phyloP scores from a whole-genome alignment of 2,797 vertebrate species.

The Avahi laniger region DNA sequence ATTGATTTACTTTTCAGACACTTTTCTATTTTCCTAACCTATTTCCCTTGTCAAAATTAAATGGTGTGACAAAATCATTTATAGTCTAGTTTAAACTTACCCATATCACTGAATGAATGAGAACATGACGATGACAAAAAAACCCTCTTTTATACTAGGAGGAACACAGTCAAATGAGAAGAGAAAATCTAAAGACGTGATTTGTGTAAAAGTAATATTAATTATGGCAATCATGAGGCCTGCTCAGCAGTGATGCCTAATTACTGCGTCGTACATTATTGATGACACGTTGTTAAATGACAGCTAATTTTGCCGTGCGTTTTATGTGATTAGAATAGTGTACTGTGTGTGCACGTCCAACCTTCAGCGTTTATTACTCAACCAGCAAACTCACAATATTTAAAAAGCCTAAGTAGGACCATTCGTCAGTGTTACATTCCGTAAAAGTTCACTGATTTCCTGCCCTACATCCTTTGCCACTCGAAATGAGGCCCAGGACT shows the following conservation, averaged over 20 bases:
- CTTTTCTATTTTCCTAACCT: not conserved
- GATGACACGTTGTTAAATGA: not conserved
- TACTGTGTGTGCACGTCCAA: not conserved
- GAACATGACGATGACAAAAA: not conserved
- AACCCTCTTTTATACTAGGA: not conserved
- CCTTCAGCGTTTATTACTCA: not conserved
- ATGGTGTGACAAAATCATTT: not conserved
- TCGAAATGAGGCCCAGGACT: not conserved
- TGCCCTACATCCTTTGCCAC: not conserved
- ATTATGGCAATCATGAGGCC: not conserved
- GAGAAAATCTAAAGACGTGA: not conserved
- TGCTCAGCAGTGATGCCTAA: not conserved
- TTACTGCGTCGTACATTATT: not conserved
- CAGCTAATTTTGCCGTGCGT: not conserved
- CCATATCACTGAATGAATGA: not conserved
- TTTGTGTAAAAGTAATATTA: not conserved
- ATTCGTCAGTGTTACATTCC: not conserved
- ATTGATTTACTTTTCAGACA: not conserved
- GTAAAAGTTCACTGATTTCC: not conserved
- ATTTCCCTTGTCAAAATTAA: not conserved
- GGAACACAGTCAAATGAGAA: not conserved
- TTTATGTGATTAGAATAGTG: not conserved
- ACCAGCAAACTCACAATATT: not conserved
- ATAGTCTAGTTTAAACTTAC: not conserved
- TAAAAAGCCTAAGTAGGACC: not conserved